Percentiles rank a stretch among this genome's conserved stretches.
Conservation (phyloP, 2,888 invertebrate species). For the Aromia moschata region DNA sequence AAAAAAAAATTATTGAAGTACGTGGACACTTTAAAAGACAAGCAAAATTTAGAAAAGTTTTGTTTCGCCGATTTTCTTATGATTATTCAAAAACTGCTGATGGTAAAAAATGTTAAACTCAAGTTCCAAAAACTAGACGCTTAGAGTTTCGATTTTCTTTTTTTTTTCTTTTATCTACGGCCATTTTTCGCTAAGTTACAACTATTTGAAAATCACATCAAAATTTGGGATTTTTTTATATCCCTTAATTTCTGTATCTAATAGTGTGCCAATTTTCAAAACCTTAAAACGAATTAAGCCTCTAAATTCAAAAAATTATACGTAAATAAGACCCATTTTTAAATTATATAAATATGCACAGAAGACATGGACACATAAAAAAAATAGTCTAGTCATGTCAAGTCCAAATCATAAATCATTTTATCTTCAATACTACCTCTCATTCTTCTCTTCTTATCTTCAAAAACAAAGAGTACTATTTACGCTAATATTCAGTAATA, state of each 20-base stretch:
- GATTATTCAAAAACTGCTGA: neutral
- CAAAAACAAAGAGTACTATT: too few species aligned
- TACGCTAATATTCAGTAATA: too few species aligned
- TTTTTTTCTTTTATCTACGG: neutral
- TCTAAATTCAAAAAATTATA: too few species aligned
- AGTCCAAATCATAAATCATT: too few species aligned
- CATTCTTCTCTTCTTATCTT: too few species aligned
- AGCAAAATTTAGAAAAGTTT: neutral
- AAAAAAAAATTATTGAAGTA: neutral
- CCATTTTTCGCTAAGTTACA: neutral
- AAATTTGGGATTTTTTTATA: neutral
- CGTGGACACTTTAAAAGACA: neutral
- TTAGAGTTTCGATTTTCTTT: neutral
- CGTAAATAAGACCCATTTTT: too few species aligned
- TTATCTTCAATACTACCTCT: too few species aligned
- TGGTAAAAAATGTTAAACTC: neutral
- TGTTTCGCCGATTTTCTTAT: neutral
- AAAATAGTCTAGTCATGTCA: too few species aligned
- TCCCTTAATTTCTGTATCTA: neutral
- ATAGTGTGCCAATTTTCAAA: too few species aligned
- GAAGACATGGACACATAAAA: too few species aligned
- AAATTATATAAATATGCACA: too few species aligned
- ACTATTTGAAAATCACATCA: neutral
- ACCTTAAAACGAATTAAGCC: too few species aligned
- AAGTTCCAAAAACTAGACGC: neutral